Conservation (phyloP, 2,888 invertebrate species). For the Scaptomyza caliginosa region DNA sequence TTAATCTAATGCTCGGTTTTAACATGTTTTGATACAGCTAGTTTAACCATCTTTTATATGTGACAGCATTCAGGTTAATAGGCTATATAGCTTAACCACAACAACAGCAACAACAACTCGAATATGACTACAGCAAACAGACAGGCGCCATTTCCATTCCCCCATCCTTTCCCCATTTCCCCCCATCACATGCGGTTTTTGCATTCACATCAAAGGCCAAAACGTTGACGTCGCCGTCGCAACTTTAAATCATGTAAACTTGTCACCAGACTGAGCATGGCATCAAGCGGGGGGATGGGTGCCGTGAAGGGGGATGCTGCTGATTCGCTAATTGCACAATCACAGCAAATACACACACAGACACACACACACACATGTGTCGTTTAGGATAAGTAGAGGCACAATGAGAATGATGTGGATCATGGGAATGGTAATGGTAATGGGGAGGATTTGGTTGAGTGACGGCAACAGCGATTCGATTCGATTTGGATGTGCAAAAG, state of each 20-base stretch:
- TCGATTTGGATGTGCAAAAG: constrained; percentile 60
- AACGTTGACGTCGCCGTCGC: constrained; percentile 26
- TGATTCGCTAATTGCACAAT: constrained; percentile 79
- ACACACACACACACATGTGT: not conserved
- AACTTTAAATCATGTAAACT: constrained; percentile 69
- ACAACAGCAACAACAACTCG: not conserved
- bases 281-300: not conserved
- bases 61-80: constrained; percentile 56
- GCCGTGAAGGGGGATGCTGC: constrained; percentile 3
- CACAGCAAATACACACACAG: constrained; percentile 33
- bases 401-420: constrained; percentile 13
- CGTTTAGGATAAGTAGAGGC: constrained; percentile 17
- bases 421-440: constrained; percentile 7
- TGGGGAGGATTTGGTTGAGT: constrained; percentile 51
- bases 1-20: constrained; percentile 13
- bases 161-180: not conserved
- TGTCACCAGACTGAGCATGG: constrained; percentile 57
- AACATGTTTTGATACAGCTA: constrained; percentile 14
- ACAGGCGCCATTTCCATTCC: constrained; percentile 38
- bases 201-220: constrained; percentile 58
- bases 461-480: constrained; percentile 70
- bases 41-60: too few relatives aligned
- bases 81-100: constrained; percentile 15
- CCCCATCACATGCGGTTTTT: not conserved
- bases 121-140: constrained; percentile 3